A percentile compares a stretch with the other conserved stretches of the same genome.
Conservation (phyloP, 2,113 vertebrate genomes). For the Orientallactaga bullata region DNA sequence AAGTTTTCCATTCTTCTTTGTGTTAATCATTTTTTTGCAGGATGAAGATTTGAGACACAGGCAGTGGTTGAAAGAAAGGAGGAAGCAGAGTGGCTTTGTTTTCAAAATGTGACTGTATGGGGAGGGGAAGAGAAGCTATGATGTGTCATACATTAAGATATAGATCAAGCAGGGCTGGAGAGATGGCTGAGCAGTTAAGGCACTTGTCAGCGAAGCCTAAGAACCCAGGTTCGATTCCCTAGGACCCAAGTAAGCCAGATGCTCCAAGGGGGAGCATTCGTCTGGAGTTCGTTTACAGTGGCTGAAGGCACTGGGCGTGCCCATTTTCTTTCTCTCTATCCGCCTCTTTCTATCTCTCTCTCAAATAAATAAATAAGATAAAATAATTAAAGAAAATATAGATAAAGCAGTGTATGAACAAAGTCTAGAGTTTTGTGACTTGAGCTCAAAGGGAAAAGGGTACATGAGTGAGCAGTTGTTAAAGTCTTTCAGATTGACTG, state of each 20-base stretch:
- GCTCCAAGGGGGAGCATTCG: too few relatives aligned
- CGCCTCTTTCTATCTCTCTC: too few relatives aligned
- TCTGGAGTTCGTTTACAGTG: too few relatives aligned
- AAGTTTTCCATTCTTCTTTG: slow-evolving; percentile 49
- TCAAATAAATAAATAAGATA: too few relatives aligned
- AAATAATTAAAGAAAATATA: not conserved
- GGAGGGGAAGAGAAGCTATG: not conserved
- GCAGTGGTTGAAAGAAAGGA: slow-evolving; percentile 33
- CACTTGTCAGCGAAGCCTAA: too few relatives aligned
- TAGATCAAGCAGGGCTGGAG: not conserved
- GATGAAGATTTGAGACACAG: slow-evolving; percentile 31
- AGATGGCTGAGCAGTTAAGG: too few relatives aligned
- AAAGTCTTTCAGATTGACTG: slow-evolving; percentile 48
- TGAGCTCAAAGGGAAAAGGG: slow-evolving; percentile 22
- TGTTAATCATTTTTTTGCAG: slow-evolving; percentile 66
- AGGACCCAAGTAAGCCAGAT: too few relatives aligned
- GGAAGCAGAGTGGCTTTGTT: slow-evolving; percentile 27
- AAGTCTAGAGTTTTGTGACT: slow-evolving; percentile 7
- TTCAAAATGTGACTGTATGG: slow-evolving; percentile 48
- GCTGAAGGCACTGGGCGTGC: too few relatives aligned
- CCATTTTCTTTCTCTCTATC: too few relatives aligned
- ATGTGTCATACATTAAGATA: not conserved
- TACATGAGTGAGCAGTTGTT: not conserved
- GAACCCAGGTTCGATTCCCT: too few relatives aligned
- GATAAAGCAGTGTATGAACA: not conserved